Conservation (phyloP, 2,113 vertebrate genomes). For the Elephantulus edwardii region DNA sequence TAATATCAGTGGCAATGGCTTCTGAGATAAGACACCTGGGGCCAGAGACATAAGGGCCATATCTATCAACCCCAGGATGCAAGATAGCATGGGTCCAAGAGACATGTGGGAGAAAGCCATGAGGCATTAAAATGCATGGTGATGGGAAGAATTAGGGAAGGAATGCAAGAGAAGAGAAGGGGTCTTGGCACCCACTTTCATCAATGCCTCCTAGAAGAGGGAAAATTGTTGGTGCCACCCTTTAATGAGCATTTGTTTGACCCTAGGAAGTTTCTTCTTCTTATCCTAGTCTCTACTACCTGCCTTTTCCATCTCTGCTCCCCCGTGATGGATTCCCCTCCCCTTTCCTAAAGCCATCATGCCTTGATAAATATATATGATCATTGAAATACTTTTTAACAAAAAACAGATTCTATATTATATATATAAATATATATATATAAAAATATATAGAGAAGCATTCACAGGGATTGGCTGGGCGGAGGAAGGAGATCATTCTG, state of each 20-base stretch:
- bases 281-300: slow-evolving; percentile 48
- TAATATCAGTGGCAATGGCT: slow-evolving; percentile 94
- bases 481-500: slow-evolving; percentile 82
- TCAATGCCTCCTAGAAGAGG: slow-evolving; percentile 65
- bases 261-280: slow-evolving; percentile 69
- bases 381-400: slow-evolving; percentile 88
- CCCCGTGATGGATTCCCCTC: slow-evolving; percentile 70
- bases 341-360: slow-evolving; percentile 87
- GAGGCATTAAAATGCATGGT: slow-evolving; percentile 70
- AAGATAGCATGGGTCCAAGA: slow-evolving; percentile 79
- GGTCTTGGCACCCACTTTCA: slow-evolving; percentile 67
- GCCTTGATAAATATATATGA: slow-evolving; percentile 88
- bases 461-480: slow-evolving; percentile 79
- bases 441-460: slow-evolving; percentile 82
- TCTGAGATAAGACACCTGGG: slow-evolving; percentile 83
- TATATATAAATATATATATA: slow-evolving; percentile 81
- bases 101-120: slow-evolving; percentile 71
- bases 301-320: slow-evolving; percentile 69
- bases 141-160: slow-evolving; percentile 61
- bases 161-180: slow-evolving; percentile 68
- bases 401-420: slow-evolving; percentile 84
- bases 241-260: slow-evolving; percentile 73
- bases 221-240: slow-evolving; percentile 71
- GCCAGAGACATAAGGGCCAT: slow-evolving; percentile 75
- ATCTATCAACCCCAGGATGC: slow-evolving; percentile 68